A percentile compares a stretch with the other conserved stretches of the same genome.
These are phyloP conservation scores for Datnioides undecimradiatus DNA, from an alignment of 2,113 vertebrate species.

Conservation along the genomic window DNA sequence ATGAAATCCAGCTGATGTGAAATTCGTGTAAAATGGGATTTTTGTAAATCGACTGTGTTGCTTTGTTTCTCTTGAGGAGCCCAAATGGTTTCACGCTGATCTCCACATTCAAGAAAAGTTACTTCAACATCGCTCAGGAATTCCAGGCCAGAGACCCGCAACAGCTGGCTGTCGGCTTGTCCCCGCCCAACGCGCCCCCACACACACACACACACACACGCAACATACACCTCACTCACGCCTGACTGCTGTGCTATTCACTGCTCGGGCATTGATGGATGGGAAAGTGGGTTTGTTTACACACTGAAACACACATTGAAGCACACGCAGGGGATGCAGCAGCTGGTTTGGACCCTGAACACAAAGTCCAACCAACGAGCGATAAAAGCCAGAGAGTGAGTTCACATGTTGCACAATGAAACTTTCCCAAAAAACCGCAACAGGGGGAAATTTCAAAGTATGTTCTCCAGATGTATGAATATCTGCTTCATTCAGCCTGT, in stretches of 20 bases:
- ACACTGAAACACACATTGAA: conserved; percentile 25
- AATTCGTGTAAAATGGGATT: not conserved
- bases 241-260: conserved; percentile 64
- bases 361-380: conserved; percentile 49
- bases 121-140: conserved; percentile 60
- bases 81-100: not conserved
- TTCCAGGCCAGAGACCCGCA: conserved; percentile 57
- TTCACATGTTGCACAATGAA: conserved; percentile 53
- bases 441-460: conserved; percentile 30
- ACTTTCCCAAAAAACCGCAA: conserved; percentile 29
- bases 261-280: conserved; percentile 67
- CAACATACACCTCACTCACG: conserved; percentile 56
- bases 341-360: conserved; percentile 50
- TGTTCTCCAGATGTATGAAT: conserved; percentile 68
- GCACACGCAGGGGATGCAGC: conserved; percentile 19
- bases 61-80: not conserved
- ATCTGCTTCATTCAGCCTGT: not conserved
- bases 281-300: conserved; percentile 64
- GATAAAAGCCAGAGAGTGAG: conserved; percentile 15
- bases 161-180: conserved; percentile 70
- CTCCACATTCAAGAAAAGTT: conserved; percentile 25
- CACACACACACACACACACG: conserved; percentile 42
- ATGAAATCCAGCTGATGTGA: not conserved
- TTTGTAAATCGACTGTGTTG: not conserved
- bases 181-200: conserved; percentile 47